Percentiles rank a stretch among this genome's conserved stretches.
Conservation (phyloP, 2,113 vertebrate genomes). For the Proteles cristata region DNA sequence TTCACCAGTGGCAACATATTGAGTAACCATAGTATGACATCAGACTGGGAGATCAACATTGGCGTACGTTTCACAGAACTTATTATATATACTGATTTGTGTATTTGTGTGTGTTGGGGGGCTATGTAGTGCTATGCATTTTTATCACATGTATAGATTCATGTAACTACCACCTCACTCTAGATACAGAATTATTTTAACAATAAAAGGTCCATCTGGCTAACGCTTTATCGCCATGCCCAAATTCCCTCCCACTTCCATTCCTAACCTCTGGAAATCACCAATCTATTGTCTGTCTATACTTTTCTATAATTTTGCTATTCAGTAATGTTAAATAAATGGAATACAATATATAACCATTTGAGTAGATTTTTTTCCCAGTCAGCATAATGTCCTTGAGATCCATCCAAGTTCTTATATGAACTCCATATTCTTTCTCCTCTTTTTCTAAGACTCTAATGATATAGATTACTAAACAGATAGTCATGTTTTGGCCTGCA, state of each 20-base stretch:
- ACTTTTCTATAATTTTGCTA: not conserved
- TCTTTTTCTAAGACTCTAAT: not conserved
- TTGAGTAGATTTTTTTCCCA: not conserved
- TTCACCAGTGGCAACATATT: not conserved
- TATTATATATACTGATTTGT: not conserved
- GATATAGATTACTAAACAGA: not conserved
- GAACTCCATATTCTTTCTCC: not conserved
- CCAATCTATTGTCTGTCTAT: not conserved
- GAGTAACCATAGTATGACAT: not conserved
- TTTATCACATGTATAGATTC: not conserved
- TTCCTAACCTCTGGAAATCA: not conserved
- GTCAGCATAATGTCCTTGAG: not conserved
- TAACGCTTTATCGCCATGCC: not conserved
- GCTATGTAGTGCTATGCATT: not conserved
- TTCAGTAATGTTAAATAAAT: not conserved
- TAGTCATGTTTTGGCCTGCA: not conserved
- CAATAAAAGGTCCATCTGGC: not conserved
- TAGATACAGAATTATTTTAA: not conserved
- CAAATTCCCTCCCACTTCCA: not conserved
- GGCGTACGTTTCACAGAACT: not conserved
- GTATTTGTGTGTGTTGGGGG: not conserved
- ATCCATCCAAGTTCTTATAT: not conserved
- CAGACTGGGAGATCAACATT: not conserved
- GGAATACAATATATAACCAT: not conserved
- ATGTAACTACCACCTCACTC: not conserved